Base-by-base conservation (phyloP, 1,140 invertebrate species). In the Papilio dardanus region DNA sequence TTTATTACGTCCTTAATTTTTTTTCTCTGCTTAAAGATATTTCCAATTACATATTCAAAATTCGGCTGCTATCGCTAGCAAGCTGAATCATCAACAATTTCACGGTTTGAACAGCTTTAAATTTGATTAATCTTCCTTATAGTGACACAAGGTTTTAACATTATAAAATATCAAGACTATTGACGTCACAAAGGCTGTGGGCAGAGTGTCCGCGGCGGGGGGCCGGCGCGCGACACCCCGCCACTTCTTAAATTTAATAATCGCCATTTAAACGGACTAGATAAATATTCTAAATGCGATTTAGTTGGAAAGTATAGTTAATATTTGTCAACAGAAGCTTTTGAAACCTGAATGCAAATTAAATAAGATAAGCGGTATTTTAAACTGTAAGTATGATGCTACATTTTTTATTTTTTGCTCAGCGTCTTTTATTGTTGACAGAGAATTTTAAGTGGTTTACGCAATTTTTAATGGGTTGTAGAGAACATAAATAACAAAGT, bases 241-340 rank as follows among this genome's bases (percentile, higher is more conserved):
- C 77, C 46, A 79, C 58, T 81, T 75, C 76, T 79, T 86, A 88
- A 88, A 88, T 89, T 88, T 84, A 88, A 88, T 90, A 90, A 88
- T 85, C 83, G 83, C 80, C 74, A 83, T 83, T 81, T 76, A 79
- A 81, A 85, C 79, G 77, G 62, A 71, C 65, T 76, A 79, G 62
- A 79, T 71, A 75, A 78, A 73, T 73, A 58, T 73, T 28, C 31
- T 54, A 30, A 54, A 31, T 40, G 46, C 42, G 24, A 58, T 73
- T 69, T 40, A 28, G 31, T 35, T 73, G 3, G 28, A 31, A 19
- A 73, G 16, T n/a, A 30, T 73, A 21, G 40, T 71, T 28, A 73
- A 73, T 73, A 54, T 73, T 73, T 73, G 71, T 73, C 71, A 73
- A 73, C 71, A 58, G 30, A 58, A 33, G 33, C 54, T 73, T 73